A percentile compares a stretch with the other conserved stretches of the same genome.
Evolutionary conservation across 2,888 invertebrate genomes (phyloP).

Genomic region (Hydropsyche betteni): DNA sequence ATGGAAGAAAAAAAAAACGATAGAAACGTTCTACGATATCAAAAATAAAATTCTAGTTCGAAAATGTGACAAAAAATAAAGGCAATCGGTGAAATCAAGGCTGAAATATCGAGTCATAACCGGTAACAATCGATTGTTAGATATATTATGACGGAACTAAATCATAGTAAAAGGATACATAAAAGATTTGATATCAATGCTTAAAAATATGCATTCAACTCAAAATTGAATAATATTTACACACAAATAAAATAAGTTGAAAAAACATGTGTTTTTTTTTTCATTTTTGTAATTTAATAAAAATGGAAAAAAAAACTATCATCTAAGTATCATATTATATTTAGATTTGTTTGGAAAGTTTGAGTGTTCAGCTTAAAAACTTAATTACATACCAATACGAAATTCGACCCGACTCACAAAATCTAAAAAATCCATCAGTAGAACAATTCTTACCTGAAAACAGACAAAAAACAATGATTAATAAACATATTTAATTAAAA

Average conservation of each 20-base stretch:
- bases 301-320: no score
- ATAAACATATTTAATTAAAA: not conserved
- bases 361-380: not conserved
- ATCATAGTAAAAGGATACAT: no score
- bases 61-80: constrained; percentile 6
- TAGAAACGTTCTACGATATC: not conserved
- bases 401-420: not conserved
- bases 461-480: constrained; percentile 12
- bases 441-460: constrained; percentile 13
- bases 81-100: constrained; percentile 34
- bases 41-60: constrained; percentile 1
- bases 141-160: no score
- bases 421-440: not conserved
- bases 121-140: not conserved
- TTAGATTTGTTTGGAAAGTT: no score
- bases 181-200: no score
- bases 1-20: no score
- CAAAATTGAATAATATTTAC: no score
- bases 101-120: constrained; percentile 8
- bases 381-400: not conserved
- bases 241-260: no score
- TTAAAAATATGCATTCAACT: no score
- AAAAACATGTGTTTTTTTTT: no score
- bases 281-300: no score
- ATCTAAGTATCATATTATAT: no score